Base-by-base conservation (phyloP, 1,140 invertebrate species). In the Tetramorium simillimum region DNA sequence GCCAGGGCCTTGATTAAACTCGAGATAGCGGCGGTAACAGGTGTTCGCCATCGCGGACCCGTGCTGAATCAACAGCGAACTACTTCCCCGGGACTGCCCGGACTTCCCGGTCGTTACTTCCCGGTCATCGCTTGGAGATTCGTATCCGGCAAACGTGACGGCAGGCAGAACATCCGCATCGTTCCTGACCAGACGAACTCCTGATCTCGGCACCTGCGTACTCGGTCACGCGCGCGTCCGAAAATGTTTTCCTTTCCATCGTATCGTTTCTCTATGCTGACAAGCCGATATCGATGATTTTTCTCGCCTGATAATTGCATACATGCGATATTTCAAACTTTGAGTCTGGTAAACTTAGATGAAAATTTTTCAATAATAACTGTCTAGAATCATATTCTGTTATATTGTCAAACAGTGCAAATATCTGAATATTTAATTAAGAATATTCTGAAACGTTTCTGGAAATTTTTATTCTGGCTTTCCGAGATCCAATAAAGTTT, bases 1-100 rank as follows among this genome's bases (percentile, higher is more conserved):
- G 4, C 53, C 51, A 53, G 43, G 24, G 70, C 69, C 81, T 92
- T 92, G 92, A 92, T 92, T 92, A 92, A 92, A 91, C 90, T 88
- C 85, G 80, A 86, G 89, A 88, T 86, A 84, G 75, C 49, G 82
- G 87, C 21, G 86, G 91, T 92, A 92, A 92, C 91, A 92, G 92
- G 92, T 92, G 92, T 91, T 89, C 91, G 86, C 58, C 69, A 85
- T 80, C 75, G 67, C 21, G 21, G 40, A 62, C 70, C 56, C 18
- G n/a, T 58, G 78, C 85, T 87, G 86, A 89, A 87, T 88, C 88
- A 89, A 89, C 86, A 85, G 80, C 78, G 56, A 88, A 80, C 78
- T 87, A 77, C 86, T 73, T 75, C 58, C 28, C 7, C 49, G 46
- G 56, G 14, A 72, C 58, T 18, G 62, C 12, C 40, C 24, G 69